Evolutionary conservation across 2,888 invertebrate genomes (phyloP).

Genomic region (Eudasyphora cyanicolor): DNA sequence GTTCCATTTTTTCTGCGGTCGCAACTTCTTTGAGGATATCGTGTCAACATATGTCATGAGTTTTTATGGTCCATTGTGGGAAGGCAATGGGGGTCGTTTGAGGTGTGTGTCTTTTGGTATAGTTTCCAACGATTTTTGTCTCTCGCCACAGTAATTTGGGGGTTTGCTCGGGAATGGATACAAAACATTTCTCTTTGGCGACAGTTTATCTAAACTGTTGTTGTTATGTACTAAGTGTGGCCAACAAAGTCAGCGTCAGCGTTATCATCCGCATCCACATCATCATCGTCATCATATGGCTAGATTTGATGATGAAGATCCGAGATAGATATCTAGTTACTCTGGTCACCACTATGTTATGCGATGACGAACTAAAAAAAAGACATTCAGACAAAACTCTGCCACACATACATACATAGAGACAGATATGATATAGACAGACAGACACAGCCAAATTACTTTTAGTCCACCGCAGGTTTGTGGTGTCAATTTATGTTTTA

Average conservation of each 20-base stretch:
- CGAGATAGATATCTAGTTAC: background rate
- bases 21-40: conserved; percentile 35
- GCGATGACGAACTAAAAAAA: conserved; percentile 42
- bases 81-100: background rate
- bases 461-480: conserved; percentile 55
- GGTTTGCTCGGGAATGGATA: conserved; percentile 20
- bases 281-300: background rate
- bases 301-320: conserved; percentile 33
- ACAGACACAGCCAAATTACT: conserved; percentile 53
- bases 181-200: conserved; percentile 34
- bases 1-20: background rate
- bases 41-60: conserved; percentile 36
- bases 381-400: conserved; percentile 15
- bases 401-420: too few species aligned
- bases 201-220: conserved; percentile 57
- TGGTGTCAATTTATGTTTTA: conserved; percentile 55
- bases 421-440: too few species aligned
- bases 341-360: background rate
- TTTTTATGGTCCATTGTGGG: conserved; percentile 20
- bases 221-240: too few species aligned
- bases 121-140: conserved; percentile 9
- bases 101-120: background rate
- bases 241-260: too few species aligned
- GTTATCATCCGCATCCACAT: too few species aligned
- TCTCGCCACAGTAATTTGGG: conserved; percentile 28